Conservation (phyloP, 2,113 vertebrate genomes). For the Embiotoca jacksoni region DNA sequence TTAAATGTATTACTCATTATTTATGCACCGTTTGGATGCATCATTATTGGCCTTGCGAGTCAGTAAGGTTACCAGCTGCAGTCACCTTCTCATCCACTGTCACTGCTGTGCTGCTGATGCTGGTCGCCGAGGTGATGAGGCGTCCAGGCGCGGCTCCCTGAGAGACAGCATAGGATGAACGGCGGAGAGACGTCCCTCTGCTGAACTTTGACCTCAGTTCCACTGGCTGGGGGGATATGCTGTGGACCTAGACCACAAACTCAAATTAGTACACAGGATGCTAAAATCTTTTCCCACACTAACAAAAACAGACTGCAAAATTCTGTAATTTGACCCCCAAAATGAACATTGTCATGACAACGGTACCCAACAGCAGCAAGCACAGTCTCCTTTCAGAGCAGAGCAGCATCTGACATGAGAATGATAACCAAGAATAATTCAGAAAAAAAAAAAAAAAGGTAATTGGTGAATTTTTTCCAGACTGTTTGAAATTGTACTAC, state of each 20-base stretch:
- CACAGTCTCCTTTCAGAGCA: too few relatives aligned
- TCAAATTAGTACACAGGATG: background rate
- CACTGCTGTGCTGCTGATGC: conserved; percentile 21
- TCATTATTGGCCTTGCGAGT: background rate
- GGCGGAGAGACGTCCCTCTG: conserved; percentile 61
- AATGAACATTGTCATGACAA: too few relatives aligned
- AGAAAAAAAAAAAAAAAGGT: too few relatives aligned
- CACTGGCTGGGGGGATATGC: background rate
- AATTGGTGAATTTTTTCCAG: too few relatives aligned
- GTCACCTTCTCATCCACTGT: conserved; percentile 44
- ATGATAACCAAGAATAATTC: too few relatives aligned
- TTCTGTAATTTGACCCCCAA: background rate
- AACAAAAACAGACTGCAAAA: background rate
- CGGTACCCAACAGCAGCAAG: too few relatives aligned
- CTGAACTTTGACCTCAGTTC: conserved; percentile 73
- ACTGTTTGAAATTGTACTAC: too few relatives aligned
- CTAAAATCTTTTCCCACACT: background rate
- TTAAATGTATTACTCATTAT: background rate
- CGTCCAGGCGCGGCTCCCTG: conserved; percentile 84
- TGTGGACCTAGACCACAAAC: conserved; percentile 76
- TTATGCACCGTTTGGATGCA: background rate
- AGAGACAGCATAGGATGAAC: conserved; percentile 89
- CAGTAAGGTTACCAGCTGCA: background rate
- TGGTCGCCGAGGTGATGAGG: conserved; percentile 81
- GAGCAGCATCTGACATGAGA: too few relatives aligned